Base-by-base conservation (phyloP, 2,888 invertebrate species). In the Onchidella celtica region DNA sequence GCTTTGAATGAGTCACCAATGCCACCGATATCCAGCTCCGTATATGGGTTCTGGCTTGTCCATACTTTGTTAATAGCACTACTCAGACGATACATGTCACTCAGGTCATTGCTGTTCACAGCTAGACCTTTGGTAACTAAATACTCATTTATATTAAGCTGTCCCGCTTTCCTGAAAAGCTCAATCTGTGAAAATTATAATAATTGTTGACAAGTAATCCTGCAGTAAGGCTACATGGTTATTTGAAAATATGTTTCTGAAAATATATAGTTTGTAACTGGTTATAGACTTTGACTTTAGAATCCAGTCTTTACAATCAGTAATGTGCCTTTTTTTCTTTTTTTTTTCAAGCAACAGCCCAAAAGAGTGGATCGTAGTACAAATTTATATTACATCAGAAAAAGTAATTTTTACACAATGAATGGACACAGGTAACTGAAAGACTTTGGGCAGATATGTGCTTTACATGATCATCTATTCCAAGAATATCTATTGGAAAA, bases 1-100 rank as follows among this genome's bases (percentile, higher is more conserved):
- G 89, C 90, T 63, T 83, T 82, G 32, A 88, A 83, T 9, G 72
- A 81, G 32, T 86, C 85, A 14, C 84, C 80, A 0, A 72, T 34
- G 0, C 63, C 66, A 11, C 74, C 82, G 83, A 68, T 70, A 38
- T 40, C 77, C 55, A 61, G 85, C 63, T 21, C 83, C 72, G 1
- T 75, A 69, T 47, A 87, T 65, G 40, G 36, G 61, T 79, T 86
- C 85, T 82, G 83, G 86, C 40, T 88, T 47, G 66, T 63, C 34
- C 79, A 86, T 83, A 78, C 63, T 11, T 61, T 74, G 40, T 69
- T 27, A 63, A 82, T 78, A 17, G 77, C 1, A 24, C 27, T 38
- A 63, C 81, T 81, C n/a, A 47, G 65, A 9, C 66, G 63, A 27
- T 36, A 76, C 11, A 40, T 27, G 14, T 24, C n/a, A 3, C 32